These are phyloP conservation scores for Bemisia tabaci DNA, from an alignment of 1,140 invertebrate genomes.

Conservation along the genomic window DNA sequence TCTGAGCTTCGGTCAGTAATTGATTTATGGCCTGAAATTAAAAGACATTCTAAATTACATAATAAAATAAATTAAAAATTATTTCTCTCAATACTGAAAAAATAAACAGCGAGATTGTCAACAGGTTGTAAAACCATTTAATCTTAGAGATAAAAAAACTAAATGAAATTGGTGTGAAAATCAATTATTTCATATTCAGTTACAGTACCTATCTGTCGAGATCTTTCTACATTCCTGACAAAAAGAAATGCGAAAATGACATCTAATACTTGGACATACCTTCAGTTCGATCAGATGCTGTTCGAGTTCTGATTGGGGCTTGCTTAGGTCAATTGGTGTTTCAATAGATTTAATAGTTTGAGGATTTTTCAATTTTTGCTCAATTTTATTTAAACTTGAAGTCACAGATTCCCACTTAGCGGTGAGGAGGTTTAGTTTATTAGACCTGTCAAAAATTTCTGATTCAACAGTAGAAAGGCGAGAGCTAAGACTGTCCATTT, in stretches of 20 bases:
- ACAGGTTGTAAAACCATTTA: constrained; percentile 2
- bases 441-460: constrained; percentile 22
- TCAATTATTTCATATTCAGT: too few species aligned
- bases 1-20: constrained; percentile 65
- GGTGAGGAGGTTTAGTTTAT: constrained; percentile 63
- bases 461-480: constrained; percentile 64
- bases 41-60: too few species aligned
- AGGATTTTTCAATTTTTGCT: constrained; percentile 53
- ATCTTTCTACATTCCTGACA: too few species aligned
- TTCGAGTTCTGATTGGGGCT: constrained; percentile 52
- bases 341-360: constrained; percentile 39
- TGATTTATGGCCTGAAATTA: constrained; percentile 48
- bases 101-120: background rate
- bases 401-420: constrained; percentile 67
- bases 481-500: constrained; percentile 65
- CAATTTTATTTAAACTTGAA: constrained; percentile 41
- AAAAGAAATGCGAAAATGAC: too few species aligned
- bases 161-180: background rate
- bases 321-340: constrained; percentile 38
- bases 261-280: too few species aligned
- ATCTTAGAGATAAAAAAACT: background rate
- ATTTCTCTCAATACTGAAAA: too few species aligned
- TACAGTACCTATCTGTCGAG: too few species aligned
- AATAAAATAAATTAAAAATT: too few species aligned
- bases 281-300: constrained; percentile 54